Evolutionary conservation across 30 jellyfish, hydroid and myxozoan genomes (phyloP), one percentile per base, ranked within the genome.

Genomic region (Hydractinia symbiolongicarpus): DNA sequence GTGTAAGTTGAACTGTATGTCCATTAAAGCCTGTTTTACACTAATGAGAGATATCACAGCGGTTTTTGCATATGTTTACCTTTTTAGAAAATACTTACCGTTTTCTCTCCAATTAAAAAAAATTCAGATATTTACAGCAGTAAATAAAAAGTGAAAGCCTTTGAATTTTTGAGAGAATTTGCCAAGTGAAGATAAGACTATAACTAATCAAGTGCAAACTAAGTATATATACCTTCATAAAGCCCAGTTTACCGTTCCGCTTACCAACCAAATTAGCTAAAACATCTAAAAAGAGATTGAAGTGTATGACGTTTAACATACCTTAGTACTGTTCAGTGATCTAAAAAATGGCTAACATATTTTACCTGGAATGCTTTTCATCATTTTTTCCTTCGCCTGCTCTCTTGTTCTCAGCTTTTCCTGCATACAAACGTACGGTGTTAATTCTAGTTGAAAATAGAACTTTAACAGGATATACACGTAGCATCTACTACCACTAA

Each of bases 291-390:
- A 81, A 57, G 57, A 58, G 21, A 10, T 10, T 15, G 21, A 2
- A 67, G 78, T 10, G 21, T 11, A 67, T 67, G 1, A 1, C n/a
- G 9, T 9, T 58, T 13, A 1, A 49, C 1, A 54, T 11, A 9
- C 83, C 67, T 11, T 9, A 15, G 83, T 50, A 9, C 83, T 50
- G 16, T 9, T 9, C 14, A 15, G 14, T 54, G 16, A 54, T 77
- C 4, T 77, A 1, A 50, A n/a, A 54, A 61, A 54, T 77, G 85
- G 11, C 13, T 2, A 11, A 11, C 49, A 68, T 68, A 40, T n/a
- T 68, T 8, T n/a, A 92, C 98, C 98, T 68, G 98, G 98, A 49
- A 92, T 92, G 61, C 88, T 92, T 72, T 92, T 87, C 95, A 77
- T 92, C 90, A 92, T 82, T 72, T 73, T 72, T 67, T 87, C 98